phyloP scores from a whole-genome alignment of 2,113 vertebrate species.

The Malurus melanocephalus region DNA sequence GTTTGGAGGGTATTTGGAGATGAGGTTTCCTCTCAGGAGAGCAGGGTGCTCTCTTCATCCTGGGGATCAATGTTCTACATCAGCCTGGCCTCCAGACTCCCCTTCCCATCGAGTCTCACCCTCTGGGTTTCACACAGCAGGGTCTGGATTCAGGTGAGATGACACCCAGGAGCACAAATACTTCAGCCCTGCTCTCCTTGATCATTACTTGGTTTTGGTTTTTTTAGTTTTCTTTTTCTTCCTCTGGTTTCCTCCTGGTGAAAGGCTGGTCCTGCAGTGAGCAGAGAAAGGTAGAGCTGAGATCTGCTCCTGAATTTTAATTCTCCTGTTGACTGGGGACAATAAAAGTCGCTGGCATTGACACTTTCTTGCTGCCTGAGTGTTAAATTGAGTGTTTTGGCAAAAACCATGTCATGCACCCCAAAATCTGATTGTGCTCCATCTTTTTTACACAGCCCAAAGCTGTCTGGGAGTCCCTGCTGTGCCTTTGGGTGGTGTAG shows the following conservation, averaged over 20 bases:
- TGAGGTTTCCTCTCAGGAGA: neutral
- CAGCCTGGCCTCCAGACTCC: neutral
- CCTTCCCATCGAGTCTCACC: accelerated
- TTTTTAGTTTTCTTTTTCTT: neutral
- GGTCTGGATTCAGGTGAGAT: neutral
- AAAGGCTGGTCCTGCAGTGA: neutral
- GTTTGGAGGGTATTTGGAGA: neutral
- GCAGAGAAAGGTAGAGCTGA: neutral
- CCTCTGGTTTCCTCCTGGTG: neutral
- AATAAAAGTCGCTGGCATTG: neutral
- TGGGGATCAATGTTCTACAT: neutral
- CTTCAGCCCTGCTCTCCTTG: neutral
- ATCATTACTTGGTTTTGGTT: neutral
- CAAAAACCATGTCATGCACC: neutral
- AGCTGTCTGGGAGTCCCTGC: neutral
- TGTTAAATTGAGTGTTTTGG: neutral
- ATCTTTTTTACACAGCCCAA: neutral
- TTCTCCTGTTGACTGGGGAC: neutral
- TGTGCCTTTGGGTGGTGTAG: neutral
- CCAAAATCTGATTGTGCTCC: neutral
- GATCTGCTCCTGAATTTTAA: neutral
- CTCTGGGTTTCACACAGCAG: neutral
- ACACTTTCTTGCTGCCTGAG: neutral
- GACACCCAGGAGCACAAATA: neutral
- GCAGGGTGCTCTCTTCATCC: neutral